Evolutionary conservation across 2,888 invertebrate genomes (phyloP).

Genomic region (Phytoseiulus persimilis): DNA sequence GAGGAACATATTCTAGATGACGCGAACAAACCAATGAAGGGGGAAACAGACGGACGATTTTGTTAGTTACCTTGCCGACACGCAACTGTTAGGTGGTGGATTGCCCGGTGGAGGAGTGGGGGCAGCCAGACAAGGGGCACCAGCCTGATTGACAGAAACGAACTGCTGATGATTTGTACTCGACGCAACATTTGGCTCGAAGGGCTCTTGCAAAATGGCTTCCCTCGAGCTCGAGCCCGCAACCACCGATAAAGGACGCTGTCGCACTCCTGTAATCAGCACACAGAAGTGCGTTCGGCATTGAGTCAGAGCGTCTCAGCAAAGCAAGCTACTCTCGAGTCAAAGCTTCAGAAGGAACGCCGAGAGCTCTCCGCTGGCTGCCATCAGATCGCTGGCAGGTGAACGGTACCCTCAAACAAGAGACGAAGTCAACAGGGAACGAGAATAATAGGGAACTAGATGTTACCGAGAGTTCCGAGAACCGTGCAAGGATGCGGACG

Average conservation of each 20-base stretch:
- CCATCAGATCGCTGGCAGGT: no score
- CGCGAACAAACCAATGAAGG: neutral
- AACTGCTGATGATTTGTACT: constrained; percentile 36
- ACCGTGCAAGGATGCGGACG: neutral
- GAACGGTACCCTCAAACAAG: no score
- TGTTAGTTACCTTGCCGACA: constrained; percentile 28
- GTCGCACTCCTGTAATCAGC: constrained; percentile 30
- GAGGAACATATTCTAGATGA: neutral
- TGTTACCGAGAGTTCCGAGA: no score
- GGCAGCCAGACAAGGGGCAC: neutral
- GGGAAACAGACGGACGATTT: neutral
- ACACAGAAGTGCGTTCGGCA: neutral
- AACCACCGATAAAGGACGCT: constrained; percentile 37
- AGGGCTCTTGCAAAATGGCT: constrained; percentile 21
- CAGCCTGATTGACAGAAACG: constrained; percentile 28
- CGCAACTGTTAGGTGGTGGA: constrained; percentile 38
- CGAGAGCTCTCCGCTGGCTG: no score
- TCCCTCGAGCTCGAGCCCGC: constrained; percentile 30
- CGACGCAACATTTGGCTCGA: constrained; percentile 31
- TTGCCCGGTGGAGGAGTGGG: constrained; percentile 37
- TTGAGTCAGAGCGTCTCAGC: neutral
- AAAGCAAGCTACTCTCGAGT: neutral
- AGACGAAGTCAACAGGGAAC: no score
- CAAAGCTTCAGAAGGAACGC: no score
- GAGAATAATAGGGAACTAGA: no score